Percentiles rank a stretch among this genome's conserved stretches.
These are phyloP conservation scores for Palythoa heliodiscus DNA, from an alignment of 92 coral and sea anemone genomes.

Conservation along the genomic window DNA sequence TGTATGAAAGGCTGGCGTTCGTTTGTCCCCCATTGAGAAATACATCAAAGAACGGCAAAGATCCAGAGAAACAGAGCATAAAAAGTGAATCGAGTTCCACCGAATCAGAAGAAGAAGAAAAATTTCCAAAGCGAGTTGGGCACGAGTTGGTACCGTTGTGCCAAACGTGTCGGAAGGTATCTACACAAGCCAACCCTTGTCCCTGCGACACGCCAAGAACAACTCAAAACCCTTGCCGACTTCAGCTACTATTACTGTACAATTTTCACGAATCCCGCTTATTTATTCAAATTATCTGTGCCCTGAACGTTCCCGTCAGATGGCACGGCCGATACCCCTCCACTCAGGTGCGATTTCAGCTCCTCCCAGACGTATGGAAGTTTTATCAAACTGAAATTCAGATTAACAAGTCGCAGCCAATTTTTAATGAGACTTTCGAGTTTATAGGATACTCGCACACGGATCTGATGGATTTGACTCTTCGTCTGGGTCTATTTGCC, in stretches of 20 bases:
- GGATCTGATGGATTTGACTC: slow-evolving; percentile 70
- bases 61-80: slow-evolving; percentile 15
- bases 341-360: slow-evolving; percentile 82
- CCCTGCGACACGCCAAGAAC: slow-evolving; percentile 40
- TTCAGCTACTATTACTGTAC: slow-evolving; percentile 80
- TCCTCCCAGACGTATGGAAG: slow-evolving; percentile 74
- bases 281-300: slow-evolving; percentile 81
- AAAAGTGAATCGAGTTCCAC: slow-evolving; percentile 30
- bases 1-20: slow-evolving; percentile 6
- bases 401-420: slow-evolving; percentile 76
- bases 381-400: slow-evolving; percentile 72
- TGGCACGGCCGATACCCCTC: slow-evolving; percentile 83
- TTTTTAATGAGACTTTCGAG: slow-evolving; percentile 88
- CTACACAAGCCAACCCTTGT: slow-evolving; percentile 61
- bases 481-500: slow-evolving; percentile 77
- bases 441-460: slow-evolving; percentile 77
- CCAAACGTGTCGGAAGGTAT: slow-evolving; percentile 52
- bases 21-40: slow-evolving; percentile 8
- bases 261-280: slow-evolving; percentile 75
- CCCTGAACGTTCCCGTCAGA: slow-evolving; percentile 72
- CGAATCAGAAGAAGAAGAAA: slow-evolving; percentile 38
- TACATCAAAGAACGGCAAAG: slow-evolving; percentile 10
- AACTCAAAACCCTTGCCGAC: slow-evolving; percentile 63
- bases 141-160: slow-evolving; percentile 40
- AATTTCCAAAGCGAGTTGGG: slow-evolving; percentile 3